A percentile compares a stretch with the other conserved stretches of the same genome.
Evolutionary conservation across 2,113 vertebrate species (phyloP).

Genomic region (Tragelaphus scriptus): DNA sequence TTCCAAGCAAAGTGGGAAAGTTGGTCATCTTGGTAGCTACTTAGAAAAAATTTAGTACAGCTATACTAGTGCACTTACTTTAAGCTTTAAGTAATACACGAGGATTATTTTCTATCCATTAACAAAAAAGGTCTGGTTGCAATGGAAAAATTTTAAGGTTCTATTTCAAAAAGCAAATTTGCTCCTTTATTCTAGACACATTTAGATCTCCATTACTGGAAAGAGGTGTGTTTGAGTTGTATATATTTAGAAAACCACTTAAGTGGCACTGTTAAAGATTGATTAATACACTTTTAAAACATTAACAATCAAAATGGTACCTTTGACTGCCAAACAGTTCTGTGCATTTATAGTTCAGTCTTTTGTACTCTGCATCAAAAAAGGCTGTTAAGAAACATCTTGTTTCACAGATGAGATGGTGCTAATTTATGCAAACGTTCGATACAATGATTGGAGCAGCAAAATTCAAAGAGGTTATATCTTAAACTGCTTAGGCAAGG

Average conservation of each 20-base stretch:
- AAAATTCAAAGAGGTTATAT: background rate
- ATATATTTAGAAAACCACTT: background rate
- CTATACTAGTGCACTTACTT: background rate
- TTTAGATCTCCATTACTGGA: background rate
- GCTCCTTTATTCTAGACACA: background rate
- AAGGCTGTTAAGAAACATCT: background rate
- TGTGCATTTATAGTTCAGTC: background rate
- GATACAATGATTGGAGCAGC: background rate
- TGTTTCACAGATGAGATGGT: background rate
- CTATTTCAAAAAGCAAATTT: conserved; percentile 10
- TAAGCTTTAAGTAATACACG: background rate
- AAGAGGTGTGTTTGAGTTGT: background rate
- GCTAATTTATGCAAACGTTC: background rate
- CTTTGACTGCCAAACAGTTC: background rate
- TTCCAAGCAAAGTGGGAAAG: background rate
- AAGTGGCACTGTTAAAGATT: background rate
- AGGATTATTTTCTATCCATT: background rate
- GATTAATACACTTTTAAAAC: background rate
- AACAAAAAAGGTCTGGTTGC: background rate
- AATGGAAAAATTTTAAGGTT: background rate
- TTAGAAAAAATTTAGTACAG: background rate
- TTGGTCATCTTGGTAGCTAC: background rate
- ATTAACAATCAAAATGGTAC: conserved; percentile 17
- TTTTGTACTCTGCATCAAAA: conserved; percentile 4
- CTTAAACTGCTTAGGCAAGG: background rate